These are phyloP conservation scores for Porites australiensis DNA, from an alignment of 64 coral and sea anemone species.

Conservation along the genomic window DNA sequence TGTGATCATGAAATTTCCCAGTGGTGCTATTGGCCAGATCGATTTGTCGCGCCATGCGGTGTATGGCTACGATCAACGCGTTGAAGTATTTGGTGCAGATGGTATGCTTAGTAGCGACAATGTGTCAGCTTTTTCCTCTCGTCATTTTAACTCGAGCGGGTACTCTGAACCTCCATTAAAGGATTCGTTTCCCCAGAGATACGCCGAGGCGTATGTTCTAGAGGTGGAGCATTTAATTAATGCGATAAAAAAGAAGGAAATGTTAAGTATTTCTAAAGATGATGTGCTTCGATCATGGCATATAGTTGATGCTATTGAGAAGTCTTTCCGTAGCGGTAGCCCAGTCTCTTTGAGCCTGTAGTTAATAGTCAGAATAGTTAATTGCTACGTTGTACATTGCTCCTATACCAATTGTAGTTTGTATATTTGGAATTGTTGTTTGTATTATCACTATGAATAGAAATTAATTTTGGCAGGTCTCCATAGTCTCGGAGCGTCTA, in stretches of 20 bases:
- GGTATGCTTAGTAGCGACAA: conserved; percentile 88
- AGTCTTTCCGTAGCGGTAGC: conserved; percentile 66
- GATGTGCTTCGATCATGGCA: conserved; percentile 60
- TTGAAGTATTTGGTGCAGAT: conserved; percentile 92
- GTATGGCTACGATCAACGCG: conserved; percentile 88
- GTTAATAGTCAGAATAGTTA: too few species aligned
- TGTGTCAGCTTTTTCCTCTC: neutral
- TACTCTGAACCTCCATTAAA: neutral
- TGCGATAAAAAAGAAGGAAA: conserved; percentile 70
- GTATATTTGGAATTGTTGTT: too few species aligned
- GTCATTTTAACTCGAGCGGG: conserved; percentile 42
- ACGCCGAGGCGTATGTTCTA: conserved; percentile 62
- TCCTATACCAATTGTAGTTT: too few species aligned
- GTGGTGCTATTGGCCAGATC: conserved; percentile 80
- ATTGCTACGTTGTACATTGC: too few species aligned
- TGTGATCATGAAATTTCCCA: conserved; percentile 90
- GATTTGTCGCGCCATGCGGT: conserved; percentile 78
- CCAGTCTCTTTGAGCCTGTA: conserved; percentile 24
- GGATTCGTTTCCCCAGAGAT: conserved; percentile 76
- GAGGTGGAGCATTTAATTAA: conserved; percentile 86
- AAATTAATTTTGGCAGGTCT: too few species aligned
- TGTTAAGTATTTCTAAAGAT: conserved; percentile 50
- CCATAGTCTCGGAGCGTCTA: too few species aligned
- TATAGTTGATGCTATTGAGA: conserved; percentile 77
- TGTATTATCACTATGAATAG: too few species aligned